Percentiles rank a stretch among this genome's conserved stretches.
Evolutionary conservation across 1,140 invertebrate genomes (phyloP).

Genomic region (Dendroctonus ponderosae): DNA sequence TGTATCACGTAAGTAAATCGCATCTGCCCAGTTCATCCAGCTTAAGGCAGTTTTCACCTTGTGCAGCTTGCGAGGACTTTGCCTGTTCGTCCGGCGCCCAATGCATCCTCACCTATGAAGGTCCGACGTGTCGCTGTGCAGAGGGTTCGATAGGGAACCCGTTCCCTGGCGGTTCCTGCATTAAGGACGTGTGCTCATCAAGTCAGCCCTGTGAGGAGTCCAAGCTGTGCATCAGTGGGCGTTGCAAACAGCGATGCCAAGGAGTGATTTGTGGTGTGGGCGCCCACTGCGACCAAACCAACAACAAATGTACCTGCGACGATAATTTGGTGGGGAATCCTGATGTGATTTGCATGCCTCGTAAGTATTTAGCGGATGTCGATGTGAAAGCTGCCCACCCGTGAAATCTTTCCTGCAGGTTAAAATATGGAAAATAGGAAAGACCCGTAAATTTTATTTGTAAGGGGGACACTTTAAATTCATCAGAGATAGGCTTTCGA

Average conservation of each 20-base stretch:
- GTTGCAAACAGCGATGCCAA: constrained; percentile 83
- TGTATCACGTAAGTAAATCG: constrained; percentile 64
- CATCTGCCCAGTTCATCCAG: not conserved
- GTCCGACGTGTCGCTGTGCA: constrained; percentile 83
- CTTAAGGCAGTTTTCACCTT: constrained; percentile 23
- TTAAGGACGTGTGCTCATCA: constrained; percentile 75
- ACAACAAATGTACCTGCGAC: constrained; percentile 82
- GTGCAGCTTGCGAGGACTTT: constrained; percentile 73
- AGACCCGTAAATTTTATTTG: no score
- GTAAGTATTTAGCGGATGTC: constrained; percentile 60
- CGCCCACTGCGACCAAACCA: constrained; percentile 74
- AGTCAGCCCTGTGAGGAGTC: constrained; percentile 73
- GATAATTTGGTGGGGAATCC: constrained; percentile 86
- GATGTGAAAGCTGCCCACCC: no score
- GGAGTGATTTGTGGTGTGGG: constrained; percentile 79
- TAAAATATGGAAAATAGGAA: no score
- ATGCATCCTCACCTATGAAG: constrained; percentile 81
- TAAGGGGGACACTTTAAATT: no score
- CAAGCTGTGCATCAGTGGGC: constrained; percentile 76
- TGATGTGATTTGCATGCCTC: constrained; percentile 85
- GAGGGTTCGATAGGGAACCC: constrained; percentile 85
- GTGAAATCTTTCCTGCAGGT: no score
- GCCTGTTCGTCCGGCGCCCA: constrained; percentile 79
- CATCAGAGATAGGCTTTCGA: no score
- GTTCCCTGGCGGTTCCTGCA: constrained; percentile 82